A percentile compares a stretch with the other conserved stretches of the same genome.
Conservation (phyloP, 1,140 invertebrate genomes). For the Drosophila ercepeae region DNA sequence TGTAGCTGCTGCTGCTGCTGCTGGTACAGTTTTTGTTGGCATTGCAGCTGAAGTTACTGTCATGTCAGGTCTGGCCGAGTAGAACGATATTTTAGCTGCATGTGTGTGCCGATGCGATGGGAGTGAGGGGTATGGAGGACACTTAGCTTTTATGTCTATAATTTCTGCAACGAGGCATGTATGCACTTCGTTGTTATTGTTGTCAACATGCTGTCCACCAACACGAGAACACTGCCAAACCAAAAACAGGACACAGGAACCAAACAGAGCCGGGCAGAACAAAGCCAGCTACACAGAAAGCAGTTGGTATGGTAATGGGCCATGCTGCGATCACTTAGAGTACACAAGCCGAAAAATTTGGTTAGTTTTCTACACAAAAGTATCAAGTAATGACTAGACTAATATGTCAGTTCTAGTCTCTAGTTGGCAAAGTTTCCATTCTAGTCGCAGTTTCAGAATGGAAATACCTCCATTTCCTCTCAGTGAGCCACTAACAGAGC, state of each 20-base stretch:
- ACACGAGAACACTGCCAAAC: conserved; percentile 39
- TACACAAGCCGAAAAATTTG: no score
- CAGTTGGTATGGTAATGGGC: conserved; percentile 24
- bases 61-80: conserved; percentile 61
- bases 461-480: background rate
- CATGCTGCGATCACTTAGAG: conserved; percentile 60
- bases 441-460: background rate
- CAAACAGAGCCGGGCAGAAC: conserved; percentile 12
- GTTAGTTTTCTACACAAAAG: no score
- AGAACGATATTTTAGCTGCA: conserved; percentile 67
- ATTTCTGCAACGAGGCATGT: conserved; percentile 60
- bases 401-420: no score
- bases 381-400: no score
- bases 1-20: conserved; percentile 14
- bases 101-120: background rate
- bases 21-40: conserved; percentile 28
- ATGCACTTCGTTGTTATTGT: conserved; percentile 58
- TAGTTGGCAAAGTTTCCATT: background rate
- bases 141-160: conserved; percentile 58
- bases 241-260: conserved; percentile 10
- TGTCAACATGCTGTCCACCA: conserved; percentile 74
- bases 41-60: conserved; percentile 70
- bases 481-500: conserved; percentile 17
- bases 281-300: conserved; percentile 10
- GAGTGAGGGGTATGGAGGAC: background rate